A percentile compares a stretch with the other conserved stretches of the same genome.
Evolutionary conservation across 2,113 vertebrate species (phyloP).

Genomic region (Corythornis madagascariensis): DNA sequence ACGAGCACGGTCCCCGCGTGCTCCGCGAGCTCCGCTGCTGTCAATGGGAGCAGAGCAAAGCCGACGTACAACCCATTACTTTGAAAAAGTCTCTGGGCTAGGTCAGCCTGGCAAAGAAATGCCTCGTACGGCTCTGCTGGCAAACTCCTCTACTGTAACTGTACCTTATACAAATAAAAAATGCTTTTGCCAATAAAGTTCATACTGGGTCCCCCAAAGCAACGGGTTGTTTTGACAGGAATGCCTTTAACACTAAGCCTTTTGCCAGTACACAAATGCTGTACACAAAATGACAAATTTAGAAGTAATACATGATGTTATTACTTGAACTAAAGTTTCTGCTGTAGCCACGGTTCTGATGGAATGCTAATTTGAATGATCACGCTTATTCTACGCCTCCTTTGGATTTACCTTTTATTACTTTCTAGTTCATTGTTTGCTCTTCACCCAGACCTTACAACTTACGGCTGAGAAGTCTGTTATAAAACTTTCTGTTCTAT

Average conservation of each 20-base stretch:
- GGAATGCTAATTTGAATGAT: neutral
- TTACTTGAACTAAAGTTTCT: slow-evolving; percentile 48
- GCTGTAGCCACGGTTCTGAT: neutral
- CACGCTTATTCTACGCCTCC: neutral
- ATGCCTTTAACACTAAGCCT: slow-evolving; percentile 66
- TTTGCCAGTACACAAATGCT: slow-evolving; percentile 70
- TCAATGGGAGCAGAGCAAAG: neutral
- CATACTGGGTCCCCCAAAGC: slow-evolving; percentile 65
- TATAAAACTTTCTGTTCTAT: slow-evolving; percentile 10
- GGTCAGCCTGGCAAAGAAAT: slow-evolving; percentile 61
- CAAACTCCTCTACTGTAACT: slow-evolving; percentile 53
- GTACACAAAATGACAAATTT: slow-evolving; percentile 70
- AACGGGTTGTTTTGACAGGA: slow-evolving; percentile 68
- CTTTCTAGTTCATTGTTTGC: neutral
- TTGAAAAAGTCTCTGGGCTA: neutral
- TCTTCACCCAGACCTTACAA: neutral
- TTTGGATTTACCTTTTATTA: neutral
- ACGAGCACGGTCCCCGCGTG: neutral
- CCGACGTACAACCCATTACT: neutral
- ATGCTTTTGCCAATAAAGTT: slow-evolving; percentile 68
- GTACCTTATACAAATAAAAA: slow-evolving; percentile 68
- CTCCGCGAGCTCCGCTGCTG: neutral
- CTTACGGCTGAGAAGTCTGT: neutral
- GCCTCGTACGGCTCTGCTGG: slow-evolving; percentile 42
- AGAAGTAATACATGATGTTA: slow-evolving; percentile 46